These are phyloP conservation scores for Gnathonemus longibarbis DNA, from an alignment of 2,113 vertebrate genomes.

Conservation along the genomic window DNA sequence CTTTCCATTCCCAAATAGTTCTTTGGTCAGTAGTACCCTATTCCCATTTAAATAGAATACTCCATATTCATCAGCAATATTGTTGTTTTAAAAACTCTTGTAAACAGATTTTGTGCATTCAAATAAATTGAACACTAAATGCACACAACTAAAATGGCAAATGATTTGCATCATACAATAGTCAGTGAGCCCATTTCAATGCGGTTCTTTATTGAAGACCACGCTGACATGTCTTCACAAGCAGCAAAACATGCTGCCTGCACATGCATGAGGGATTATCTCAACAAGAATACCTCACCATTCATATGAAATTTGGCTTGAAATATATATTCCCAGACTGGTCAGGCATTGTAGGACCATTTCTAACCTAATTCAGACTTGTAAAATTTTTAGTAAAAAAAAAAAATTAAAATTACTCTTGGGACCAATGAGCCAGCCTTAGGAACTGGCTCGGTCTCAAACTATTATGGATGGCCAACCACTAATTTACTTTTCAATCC, in stretches of 20 bases:
- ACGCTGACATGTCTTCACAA: not conserved
- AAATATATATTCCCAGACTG: not conserved
- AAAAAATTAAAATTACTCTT: not conserved
- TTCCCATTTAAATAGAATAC: not conserved
- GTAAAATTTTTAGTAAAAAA: not conserved
- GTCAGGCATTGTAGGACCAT: not conserved
- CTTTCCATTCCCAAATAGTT: not conserved
- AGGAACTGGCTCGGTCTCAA: not conserved
- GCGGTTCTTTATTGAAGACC: not conserved
- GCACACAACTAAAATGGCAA: not conserved
- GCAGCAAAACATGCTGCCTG: not conserved
- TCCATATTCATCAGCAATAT: not conserved
- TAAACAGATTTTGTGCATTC: not conserved
- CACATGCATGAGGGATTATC: not conserved
- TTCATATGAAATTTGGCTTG: not conserved
- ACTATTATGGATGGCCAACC: not conserved
- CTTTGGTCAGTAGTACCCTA: not conserved
- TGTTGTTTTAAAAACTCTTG: not conserved
- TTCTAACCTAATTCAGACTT: not conserved
- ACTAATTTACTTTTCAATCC: not conserved
- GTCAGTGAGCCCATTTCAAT: not conserved
- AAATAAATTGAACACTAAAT: not conserved
- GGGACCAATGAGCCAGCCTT: not conserved
- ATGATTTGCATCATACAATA: not conserved
- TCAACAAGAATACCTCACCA: not conserved